Evolutionary conservation across 2,888 invertebrate genomes (phyloP).

Genomic region (Electrophaes corylata): DNA sequence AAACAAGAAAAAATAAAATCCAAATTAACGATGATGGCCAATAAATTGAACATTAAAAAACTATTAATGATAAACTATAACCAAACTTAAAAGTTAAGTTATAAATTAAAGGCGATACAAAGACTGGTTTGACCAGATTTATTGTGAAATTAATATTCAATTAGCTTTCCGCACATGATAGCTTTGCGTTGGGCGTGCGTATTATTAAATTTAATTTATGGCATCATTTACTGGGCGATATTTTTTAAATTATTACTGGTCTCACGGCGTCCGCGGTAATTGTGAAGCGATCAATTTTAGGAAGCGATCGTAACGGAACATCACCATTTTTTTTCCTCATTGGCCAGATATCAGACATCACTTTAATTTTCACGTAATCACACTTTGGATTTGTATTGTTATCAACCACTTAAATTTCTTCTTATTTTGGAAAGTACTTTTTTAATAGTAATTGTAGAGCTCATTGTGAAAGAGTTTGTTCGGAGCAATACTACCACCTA

Average conservation of each 20-base stretch:
- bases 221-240: conserved; percentile 81
- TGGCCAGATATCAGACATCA: conserved; percentile 11
- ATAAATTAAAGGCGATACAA: conserved; percentile 67
- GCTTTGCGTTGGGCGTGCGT: conserved; percentile 77
- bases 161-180: conserved; percentile 84
- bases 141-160: conserved; percentile 83
- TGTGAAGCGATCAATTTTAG: conserved; percentile 63
- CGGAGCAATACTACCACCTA: no score
- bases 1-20: conserved; percentile 37
- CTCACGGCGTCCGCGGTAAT: conserved; percentile 68
- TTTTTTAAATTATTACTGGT: conserved; percentile 79
- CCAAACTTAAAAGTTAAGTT: conserved; percentile 64
- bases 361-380: conserved; percentile 15
- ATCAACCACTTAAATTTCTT: no score
- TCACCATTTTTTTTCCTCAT: conserved; percentile 27
- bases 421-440: no score
- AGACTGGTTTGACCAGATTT: conserved; percentile 78
- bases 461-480: no score
- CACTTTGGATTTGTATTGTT: conserved; percentile 25
- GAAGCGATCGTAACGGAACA: conserved; percentile 48
- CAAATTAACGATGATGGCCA: conserved; percentile 37
- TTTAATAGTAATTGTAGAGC: no score
- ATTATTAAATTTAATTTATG: conserved; percentile 83
- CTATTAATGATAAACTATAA: conserved; percentile 50
- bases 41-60: conserved; percentile 53